A percentile compares a stretch with the other conserved stretches of the same genome.
Evolutionary conservation across 92 coral and sea anemone species (phyloP).

Genomic region (Anthopleura xanthogrammica): DNA sequence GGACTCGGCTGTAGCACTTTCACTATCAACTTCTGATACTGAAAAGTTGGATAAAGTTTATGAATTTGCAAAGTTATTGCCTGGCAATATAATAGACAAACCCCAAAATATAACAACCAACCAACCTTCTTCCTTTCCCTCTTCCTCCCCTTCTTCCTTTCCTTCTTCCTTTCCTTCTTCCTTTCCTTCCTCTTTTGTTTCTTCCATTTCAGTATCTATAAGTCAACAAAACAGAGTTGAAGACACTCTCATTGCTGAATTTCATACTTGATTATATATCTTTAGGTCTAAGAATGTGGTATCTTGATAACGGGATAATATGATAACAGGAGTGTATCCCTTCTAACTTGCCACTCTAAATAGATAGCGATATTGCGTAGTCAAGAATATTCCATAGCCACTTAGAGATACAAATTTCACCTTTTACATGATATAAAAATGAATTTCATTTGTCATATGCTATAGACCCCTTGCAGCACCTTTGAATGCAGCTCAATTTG

Average conservation of each 20-base stretch:
- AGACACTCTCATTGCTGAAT: not conserved
- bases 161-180: constrained; percentile 5
- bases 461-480: too few species aligned
- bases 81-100: too few species aligned
- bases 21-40: not conserved
- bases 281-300: too few species aligned
- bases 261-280: not conserved
- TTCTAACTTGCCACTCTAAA: too few species aligned
- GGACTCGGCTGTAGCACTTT: not conserved
- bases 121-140: too few species aligned
- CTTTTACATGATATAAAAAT: too few species aligned
- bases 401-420: too few species aligned
- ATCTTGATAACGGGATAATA: too few species aligned
- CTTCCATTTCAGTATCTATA: constrained; percentile 30
- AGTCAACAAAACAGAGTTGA: not conserved
- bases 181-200: constrained; percentile 11
- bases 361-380: not conserved
- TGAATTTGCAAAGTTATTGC: not conserved
- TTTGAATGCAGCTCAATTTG: too few species aligned
- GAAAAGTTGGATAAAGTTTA: not conserved
- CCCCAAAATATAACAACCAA: too few species aligned
- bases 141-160: constrained; percentile 5
- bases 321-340: too few species aligned
- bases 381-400: not conserved
- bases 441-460: too few species aligned